Percentiles rank a stretch among this genome's conserved stretches.
These are phyloP conservation scores for Leptinotarsa undecemlineata DNA, from an alignment of 1,140 invertebrate species.

Conservation along the genomic window DNA sequence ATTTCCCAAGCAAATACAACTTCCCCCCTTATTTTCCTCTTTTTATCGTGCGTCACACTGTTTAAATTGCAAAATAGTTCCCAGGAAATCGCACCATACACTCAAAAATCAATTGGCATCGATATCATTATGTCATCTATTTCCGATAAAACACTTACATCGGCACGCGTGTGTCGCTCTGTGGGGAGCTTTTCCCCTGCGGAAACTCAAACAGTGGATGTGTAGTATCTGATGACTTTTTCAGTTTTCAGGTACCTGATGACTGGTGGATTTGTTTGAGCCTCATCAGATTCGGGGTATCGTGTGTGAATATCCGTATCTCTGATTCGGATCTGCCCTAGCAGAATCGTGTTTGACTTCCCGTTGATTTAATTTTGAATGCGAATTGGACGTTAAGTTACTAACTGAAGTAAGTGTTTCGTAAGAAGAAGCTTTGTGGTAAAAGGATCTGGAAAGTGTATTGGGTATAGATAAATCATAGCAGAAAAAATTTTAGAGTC, in stretches of 20 bases:
- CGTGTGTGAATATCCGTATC: slow-evolving; percentile 28
- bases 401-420: background rate
- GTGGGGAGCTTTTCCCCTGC: background rate
- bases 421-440: too few relatives aligned
- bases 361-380: background rate
- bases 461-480: too few relatives aligned
- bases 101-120: slow-evolving; percentile 26
- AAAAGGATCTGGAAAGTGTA: too few relatives aligned
- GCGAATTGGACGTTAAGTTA: background rate
- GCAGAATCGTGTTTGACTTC: background rate
- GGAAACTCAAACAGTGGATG: slow-evolving; percentile 20
- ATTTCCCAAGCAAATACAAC: background rate
- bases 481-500: too few relatives aligned
- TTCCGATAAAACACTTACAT: slow-evolving; percentile 26
- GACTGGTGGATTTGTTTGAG: slow-evolving; percentile 11
- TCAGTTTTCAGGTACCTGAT: slow-evolving; percentile 18
- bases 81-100: slow-evolving; percentile 22
- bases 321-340: slow-evolving; percentile 8
- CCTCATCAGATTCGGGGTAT: background rate
- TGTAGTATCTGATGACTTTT: slow-evolving; percentile 29
- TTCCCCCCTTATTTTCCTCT: background rate
- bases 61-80: slow-evolving; percentile 24
- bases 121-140: slow-evolving; percentile 24
- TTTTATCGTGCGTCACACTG: background rate
- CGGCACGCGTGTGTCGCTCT: slow-evolving; percentile 16